A percentile compares a stretch with the other conserved stretches of the same genome.
Conservation (phyloP, 2,888 invertebrate species). For the Drosophila acutilabella region DNA sequence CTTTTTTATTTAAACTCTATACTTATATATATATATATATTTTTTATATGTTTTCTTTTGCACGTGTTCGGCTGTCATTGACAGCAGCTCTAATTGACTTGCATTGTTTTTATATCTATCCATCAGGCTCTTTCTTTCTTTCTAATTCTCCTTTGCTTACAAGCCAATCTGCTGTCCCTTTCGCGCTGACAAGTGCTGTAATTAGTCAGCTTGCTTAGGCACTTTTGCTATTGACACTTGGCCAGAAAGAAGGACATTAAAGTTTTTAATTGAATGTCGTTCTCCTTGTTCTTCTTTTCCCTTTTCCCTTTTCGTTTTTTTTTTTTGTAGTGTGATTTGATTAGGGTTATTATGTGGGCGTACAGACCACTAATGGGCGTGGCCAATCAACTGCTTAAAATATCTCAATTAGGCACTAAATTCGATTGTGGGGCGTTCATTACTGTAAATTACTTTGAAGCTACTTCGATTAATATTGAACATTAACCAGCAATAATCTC, state of each 20-base stretch:
- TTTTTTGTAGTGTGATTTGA: constrained; percentile 23
- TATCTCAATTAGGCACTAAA: constrained; percentile 9
- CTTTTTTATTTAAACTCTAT: neutral
- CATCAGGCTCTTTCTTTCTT: constrained; percentile 10
- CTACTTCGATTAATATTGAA: neutral
- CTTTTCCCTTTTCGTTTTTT: neutral
- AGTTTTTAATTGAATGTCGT: constrained; percentile 57
- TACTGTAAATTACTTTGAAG: neutral
- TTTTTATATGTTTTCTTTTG: constrained; percentile 3
- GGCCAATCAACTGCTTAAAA: constrained; percentile 9
- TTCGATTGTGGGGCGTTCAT: constrained; percentile 3
- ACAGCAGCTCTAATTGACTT: constrained; percentile 70
- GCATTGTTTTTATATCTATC: constrained; percentile 41
- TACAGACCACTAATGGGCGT: constrained; percentile 5
- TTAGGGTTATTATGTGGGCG: constrained; percentile 39
- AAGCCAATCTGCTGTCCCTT: constrained; percentile 2
- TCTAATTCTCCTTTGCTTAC: constrained; percentile 10
- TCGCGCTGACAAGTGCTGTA: constrained; percentile 46
- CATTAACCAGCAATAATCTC: neutral
- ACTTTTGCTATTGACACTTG: constrained; percentile 70
- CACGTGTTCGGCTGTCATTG: constrained; percentile 49
- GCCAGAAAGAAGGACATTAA: constrained; percentile 37
- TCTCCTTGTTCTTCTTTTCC: neutral
- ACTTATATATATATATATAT: constrained; percentile 30
- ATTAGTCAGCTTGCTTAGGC: constrained; percentile 67